Evolutionary conservation across 1,140 invertebrate genomes (phyloP), one percentile per base, ranked within the genome.

Genomic region (Euglossa dilemma): DNA sequence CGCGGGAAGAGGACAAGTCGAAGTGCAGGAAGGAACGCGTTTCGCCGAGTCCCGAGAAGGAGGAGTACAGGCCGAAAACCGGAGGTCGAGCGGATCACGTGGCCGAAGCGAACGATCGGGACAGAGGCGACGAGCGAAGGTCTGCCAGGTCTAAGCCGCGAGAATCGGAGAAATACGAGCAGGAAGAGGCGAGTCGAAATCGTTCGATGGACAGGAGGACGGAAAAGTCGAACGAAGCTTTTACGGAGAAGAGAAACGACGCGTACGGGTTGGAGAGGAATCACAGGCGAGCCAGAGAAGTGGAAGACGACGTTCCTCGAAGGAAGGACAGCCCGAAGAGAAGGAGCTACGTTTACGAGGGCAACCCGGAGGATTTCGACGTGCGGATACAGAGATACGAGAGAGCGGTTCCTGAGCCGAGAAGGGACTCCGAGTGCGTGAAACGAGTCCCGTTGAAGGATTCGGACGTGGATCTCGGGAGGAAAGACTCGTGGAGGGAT

Each of bases 311-410:
- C 63, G 75, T 70, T 20, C 11, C 82, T 59, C 47, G 75, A n/a
- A 56, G 86, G 70, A 89, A 85, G 45, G 81, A 87, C 9, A 45
- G 77, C n/a, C 85, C 80, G 12, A 89, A 87, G 54, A 83, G 85
- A 14, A 88, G 86, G 25, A 89, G 83, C 43, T 84, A 90, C 75
- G 66, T 75, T 1, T 87, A 87, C 63, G 87, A 91, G 25, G 84
- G 82, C 0, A 87, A 84, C 11, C 89, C 86, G 6, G 89, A 91
- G 9, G 80, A 91, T 14, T 90, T 90, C 23, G 89, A 92, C 16
- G 86, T 91, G 6, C 71, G 87, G 16, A 89, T 91, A 76, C 83
- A 89, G 23, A 91, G 85, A 43, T 92, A 88, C 69, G 90, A 92
- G 3, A 83, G 90, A n/a, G 76, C 80, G 11, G 43, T 84, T 1